These are phyloP conservation scores for Australoheros facetus DNA, from an alignment of 2,797 vertebrate genomes.

Conservation along the genomic window DNA sequence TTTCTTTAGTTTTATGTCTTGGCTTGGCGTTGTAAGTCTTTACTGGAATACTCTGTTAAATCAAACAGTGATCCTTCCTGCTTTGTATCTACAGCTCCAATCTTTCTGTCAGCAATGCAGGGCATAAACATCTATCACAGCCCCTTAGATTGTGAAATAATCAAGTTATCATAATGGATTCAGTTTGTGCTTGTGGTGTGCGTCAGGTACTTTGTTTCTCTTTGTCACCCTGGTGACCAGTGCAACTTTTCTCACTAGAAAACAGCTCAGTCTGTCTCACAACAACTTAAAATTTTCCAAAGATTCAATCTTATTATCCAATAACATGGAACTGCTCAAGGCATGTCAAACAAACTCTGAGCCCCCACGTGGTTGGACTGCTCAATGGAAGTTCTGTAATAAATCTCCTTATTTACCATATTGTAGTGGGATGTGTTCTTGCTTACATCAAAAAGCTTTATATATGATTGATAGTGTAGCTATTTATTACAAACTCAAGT, in stretches of 20 bases:
- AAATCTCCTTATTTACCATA: neutral
- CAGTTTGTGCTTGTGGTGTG: constrained; percentile 19
- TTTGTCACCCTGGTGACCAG: constrained; percentile 20
- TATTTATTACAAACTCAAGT: neutral
- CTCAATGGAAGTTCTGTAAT: neutral
- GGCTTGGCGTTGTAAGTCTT: neutral
- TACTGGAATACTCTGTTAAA: neutral
- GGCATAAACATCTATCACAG: constrained; percentile 27
- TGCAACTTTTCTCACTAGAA: neutral
- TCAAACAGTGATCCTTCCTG: constrained; percentile 15
- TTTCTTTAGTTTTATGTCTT: neutral
- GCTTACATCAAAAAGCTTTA: neutral
- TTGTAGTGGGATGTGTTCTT: neutral
- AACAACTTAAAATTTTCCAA: neutral
- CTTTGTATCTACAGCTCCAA: constrained; percentile 1
- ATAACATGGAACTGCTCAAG: neutral
- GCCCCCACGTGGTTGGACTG: neutral
- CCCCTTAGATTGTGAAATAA: constrained; percentile 30
- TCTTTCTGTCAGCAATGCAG: constrained; percentile 9
- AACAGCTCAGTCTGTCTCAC: neutral
- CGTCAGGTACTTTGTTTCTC: neutral
- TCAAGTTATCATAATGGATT: constrained; percentile 31
- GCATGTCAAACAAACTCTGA: neutral
- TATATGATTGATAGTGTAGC: neutral
- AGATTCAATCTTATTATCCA: neutral